Evolutionary conservation across 2,888 invertebrate genomes (phyloP).

Genomic region (Polymixis lichenea): DNA sequence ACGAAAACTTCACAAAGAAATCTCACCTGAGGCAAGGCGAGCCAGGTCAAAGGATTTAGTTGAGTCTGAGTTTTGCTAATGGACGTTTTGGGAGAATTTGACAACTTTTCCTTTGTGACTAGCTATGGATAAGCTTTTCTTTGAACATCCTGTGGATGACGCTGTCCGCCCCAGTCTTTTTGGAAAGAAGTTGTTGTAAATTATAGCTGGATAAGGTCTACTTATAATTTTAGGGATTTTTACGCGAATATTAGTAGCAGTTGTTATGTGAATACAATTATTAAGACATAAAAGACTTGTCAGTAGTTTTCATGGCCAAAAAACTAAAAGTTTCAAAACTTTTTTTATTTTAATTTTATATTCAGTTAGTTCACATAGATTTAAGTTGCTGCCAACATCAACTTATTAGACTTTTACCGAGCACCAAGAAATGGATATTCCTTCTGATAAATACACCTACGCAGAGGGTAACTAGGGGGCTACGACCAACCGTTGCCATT

Average conservation of each 20-base stretch:
- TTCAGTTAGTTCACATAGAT: too few relatives aligned
- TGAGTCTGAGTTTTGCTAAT: constrained; percentile 18
- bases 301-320: neutral
- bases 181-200: neutral
- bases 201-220: neutral
- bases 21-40: constrained; percentile 5
- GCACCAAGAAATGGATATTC: too few relatives aligned
- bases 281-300: neutral
- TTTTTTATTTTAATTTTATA: too few relatives aligned
- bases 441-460: neutral
- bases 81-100: constrained; percentile 26
- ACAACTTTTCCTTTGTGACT: constrained; percentile 50
- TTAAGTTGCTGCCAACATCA: too few relatives aligned
- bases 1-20: constrained; percentile 32
- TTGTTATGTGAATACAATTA: neutral
- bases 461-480: neutral
- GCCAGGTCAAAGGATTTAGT: constrained; percentile 46
- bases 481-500: too few relatives aligned
- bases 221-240: neutral
- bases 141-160: constrained; percentile 28
- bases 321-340: neutral
- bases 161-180: neutral
- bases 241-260: neutral
- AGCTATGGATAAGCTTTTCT: constrained; percentile 38
- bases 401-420: too few relatives aligned